Evolutionary conservation across 1,140 invertebrate genomes (phyloP).

Genomic region (Archivesica marissinica): DNA sequence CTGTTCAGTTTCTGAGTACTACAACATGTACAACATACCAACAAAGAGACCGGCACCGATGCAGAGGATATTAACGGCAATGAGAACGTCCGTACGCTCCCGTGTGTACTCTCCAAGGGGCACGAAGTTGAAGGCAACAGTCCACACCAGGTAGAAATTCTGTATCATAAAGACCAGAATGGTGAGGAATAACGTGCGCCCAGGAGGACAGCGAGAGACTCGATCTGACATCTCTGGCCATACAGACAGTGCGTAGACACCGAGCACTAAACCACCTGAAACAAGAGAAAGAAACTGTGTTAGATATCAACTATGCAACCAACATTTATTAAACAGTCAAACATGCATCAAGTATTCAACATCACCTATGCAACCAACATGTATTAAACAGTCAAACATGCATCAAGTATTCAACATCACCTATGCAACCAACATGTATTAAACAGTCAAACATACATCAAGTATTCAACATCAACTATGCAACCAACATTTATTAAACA

Average conservation of each 20-base stretch:
- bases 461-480: too few species aligned
- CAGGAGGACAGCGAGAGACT: slow-evolving; percentile 78
- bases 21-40: slow-evolving; percentile 72
- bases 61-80: slow-evolving; percentile 73
- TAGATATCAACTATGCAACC: neutral
- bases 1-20: too few species aligned
- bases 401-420: too few species aligned
- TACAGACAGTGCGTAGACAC: slow-evolving; percentile 79
- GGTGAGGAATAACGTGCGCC: slow-evolving; percentile 76
- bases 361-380: too few species aligned
- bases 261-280: slow-evolving; percentile 80
- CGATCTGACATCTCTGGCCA: slow-evolving; percentile 80
- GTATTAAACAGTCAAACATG: too few species aligned
- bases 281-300: slow-evolving; percentile 39
- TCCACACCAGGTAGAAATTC: slow-evolving; percentile 84
- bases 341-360: too few species aligned
- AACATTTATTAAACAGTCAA: neutral
- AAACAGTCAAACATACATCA: too few species aligned
- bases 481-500: too few species aligned
- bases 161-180: slow-evolving; percentile 79
- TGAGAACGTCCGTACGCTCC: slow-evolving; percentile 82
- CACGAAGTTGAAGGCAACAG: slow-evolving; percentile 84
- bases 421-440: too few species aligned
- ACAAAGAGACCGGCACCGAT: slow-evolving; percentile 74
- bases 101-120: slow-evolving; percentile 83